Base-by-base conservation (phyloP, 2,797 vertebrate species). In the Siniperca scherzeri region DNA sequence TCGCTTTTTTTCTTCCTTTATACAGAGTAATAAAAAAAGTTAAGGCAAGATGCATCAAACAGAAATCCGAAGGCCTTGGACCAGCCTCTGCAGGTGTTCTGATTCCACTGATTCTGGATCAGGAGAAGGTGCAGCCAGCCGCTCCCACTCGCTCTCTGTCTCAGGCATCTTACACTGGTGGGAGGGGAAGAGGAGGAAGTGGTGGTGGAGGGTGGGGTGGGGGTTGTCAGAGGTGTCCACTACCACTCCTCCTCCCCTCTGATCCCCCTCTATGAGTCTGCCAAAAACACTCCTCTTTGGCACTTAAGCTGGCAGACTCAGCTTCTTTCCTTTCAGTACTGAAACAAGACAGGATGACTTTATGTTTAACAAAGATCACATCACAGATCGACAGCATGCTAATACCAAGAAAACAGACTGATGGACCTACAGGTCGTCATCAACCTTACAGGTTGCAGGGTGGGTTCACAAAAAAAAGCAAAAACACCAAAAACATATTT, bases 241-340 rank as follows among this genome's bases (percentile, higher is more conserved):
- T 95, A 93, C 94, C 56, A 60, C 93, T 94, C 89, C 95, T 91
- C 87, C 74, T 82, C 94, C 95, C 86, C 94, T 89, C 93, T 52
- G 14, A 79, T 76, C 66, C 76, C 68, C 80, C 75, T 61, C 83
- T 78, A 90, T 89, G 89, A 90, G 95, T 96, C 95, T 91, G 95
- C 94, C 94, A 94, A 93, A 30, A 94, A 96, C 85, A 87, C 95
- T 86, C 92, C 0, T 91, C 90, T 96, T 97, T 97, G 96, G 97
- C 97, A 96, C 96, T 98, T 98, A 99, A 1, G 98, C 98, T 94
- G 98, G 98, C 96, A 99, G 97, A 95, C 98, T 99, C 94, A 99
- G 96, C 95, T 99, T 99, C 97, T 99, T 99, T 94, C 98, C 98
- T 96, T 99, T 99, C 92, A 99, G 97, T 74, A 99, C 98, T 99